Percentiles rank a stretch among this genome's conserved stretches.
These are phyloP conservation scores for Scomber scombrus DNA, from an alignment of 2,113 vertebrate genomes.

Conservation along the genomic window DNA sequence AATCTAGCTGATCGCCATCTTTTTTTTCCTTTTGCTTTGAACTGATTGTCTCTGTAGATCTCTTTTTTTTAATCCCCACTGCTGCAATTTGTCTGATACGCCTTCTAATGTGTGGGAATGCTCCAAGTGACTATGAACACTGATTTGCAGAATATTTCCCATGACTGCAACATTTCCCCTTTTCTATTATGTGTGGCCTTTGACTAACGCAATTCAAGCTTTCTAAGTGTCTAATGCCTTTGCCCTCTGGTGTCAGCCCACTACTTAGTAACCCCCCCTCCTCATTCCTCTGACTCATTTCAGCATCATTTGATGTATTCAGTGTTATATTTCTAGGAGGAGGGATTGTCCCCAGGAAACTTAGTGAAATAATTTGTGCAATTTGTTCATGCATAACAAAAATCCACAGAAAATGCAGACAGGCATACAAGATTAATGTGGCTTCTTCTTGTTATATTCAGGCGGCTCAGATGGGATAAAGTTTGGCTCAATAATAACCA, in stretches of 20 bases:
- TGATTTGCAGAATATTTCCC: slow-evolving; percentile 70
- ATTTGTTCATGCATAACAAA: slow-evolving; percentile 4
- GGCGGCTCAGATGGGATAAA: neutral
- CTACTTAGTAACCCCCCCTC: slow-evolving; percentile 63
- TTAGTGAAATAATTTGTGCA: slow-evolving; percentile 26
- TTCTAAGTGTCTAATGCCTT: slow-evolving; percentile 75
- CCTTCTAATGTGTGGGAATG: slow-evolving; percentile 52
- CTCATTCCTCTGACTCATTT: slow-evolving; percentile 40
- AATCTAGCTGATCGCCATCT: neutral
- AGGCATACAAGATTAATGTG: neutral
- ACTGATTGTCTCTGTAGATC: slow-evolving; percentile 35
- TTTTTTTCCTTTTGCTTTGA: slow-evolving; percentile 38
- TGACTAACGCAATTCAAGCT: slow-evolving; percentile 69
- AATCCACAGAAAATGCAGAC: neutral
- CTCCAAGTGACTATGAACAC: slow-evolving; percentile 56
- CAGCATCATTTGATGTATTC: slow-evolving; percentile 46
- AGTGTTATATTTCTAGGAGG: slow-evolving; percentile 6
- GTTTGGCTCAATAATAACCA: slow-evolving; percentile 18
- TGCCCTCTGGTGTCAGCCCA: slow-evolving; percentile 78
- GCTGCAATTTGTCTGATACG: slow-evolving; percentile 34
- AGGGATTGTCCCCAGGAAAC: neutral
- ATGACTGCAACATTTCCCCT: slow-evolving; percentile 68
- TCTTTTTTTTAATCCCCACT: slow-evolving; percentile 31
- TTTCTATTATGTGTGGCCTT: slow-evolving; percentile 67
- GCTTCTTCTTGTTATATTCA: slow-evolving; percentile 10